Evolutionary conservation across 2,888 invertebrate genomes (phyloP), one percentile per base, ranked within the genome.

Genomic region (Amorpha juglandis): DNA sequence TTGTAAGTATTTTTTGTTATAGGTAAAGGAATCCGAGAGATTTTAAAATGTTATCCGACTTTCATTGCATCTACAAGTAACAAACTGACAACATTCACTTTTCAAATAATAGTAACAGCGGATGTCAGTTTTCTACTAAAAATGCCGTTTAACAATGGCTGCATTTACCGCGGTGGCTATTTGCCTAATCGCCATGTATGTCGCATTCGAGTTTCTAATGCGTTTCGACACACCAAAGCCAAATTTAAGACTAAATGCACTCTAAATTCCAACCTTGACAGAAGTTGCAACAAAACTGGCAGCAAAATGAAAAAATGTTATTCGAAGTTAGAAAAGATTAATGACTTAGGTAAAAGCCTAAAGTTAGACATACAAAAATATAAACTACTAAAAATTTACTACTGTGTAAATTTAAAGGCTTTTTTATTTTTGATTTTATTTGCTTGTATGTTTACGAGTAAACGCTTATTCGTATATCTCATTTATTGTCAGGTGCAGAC

Each of bases 201-300:
- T 58, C 42, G 58, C 58, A 42, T 42, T 52, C 27, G 52, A 58
- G 58, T 58, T 58, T 58, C 58, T 38, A 58, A 42, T 33, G n/a
- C n/a, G 33, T 58, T 58, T 58, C 58, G 42, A 58, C 42, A 58
- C 42, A 16, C 16, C 6, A 38, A 16, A 42, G 21, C 58, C 19
- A 21, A 19, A 58, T 58, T 58, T 35, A 11, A 16, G 33, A 53
- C 21, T 51, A 19, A 19, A 51, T 51, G 51, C 51, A 52, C 52
- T 27, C 35, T 16, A 16, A 55, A 55, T 38, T 38, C 55, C 38
- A 55, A 35, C 55, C 55, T 55, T 55, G 55, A 38, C 7, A 35
- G 35, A 35, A 16, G 16, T 55, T 55, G 35, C 55, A 38, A 55
- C 9, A 55, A 35, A 9, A 38, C 38, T 55, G 35, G 16, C 38